Base-by-base conservation (phyloP, 2,888 invertebrate species). In the Ochropleura leucogaster region DNA sequence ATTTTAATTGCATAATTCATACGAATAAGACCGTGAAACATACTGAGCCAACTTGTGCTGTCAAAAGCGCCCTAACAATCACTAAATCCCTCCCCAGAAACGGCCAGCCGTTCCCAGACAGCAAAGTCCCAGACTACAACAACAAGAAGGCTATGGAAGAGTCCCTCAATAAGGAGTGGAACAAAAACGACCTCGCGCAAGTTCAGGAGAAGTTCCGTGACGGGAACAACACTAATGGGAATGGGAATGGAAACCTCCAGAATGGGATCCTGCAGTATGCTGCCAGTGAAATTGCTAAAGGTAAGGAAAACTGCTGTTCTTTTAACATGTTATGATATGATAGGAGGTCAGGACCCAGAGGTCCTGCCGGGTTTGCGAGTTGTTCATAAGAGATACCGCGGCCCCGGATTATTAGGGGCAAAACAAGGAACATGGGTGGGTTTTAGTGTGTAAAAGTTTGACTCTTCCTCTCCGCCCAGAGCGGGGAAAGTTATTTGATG, bases 41-140 rank as follows among this genome's bases (percentile, higher is more conserved):
- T n/a, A n/a, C 30, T 30, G 30, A 2, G 30, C 30, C 30, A 30
- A 30, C 30, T 30, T 30, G 30, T 30, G 30, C 30, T 30, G 30
- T 30, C 30, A 30, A 30, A 30, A 30, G 30, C 30, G 30, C 46
- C 46, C 6, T 42, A 44, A 20, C 6, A 16, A 8, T n/a, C 7
- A 18, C 10, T 20, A 0, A 9, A 55, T 68, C 59, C 74, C 18
- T 60, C 87, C 86, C 0, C 89, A 97, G 98, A 85, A 97, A 97
- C 53, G 97, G 98, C n/a, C 95, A 97, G 84, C 97, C 98, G 0
- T 98, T 98, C 92, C 97, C 98, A 0, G 97, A 97, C 0, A 91
- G 96, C 67, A 96, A 97, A 80, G 93, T 97, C 44, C 93, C 97
- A 0, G 95, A 97, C 59, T 96, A 96, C 89, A 97, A 97, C 88